Conservation (phyloP, 2,113 vertebrate species). For the Lota lota region DNA sequence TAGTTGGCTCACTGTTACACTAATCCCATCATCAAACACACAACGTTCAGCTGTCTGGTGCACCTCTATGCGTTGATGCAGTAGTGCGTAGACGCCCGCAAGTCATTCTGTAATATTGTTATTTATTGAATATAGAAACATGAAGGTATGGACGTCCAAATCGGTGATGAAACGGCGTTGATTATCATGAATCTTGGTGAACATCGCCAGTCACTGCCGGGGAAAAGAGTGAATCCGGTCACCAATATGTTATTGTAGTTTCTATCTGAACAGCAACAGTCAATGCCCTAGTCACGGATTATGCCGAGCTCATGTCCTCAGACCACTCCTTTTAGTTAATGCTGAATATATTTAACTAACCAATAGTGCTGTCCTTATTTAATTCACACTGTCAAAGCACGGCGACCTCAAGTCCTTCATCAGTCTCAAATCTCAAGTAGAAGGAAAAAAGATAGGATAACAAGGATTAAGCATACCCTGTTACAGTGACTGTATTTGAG, state of each 20-base stretch:
- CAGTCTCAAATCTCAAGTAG: constrained; percentile 45
- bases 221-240: not conserved
- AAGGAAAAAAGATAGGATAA: constrained; percentile 55
- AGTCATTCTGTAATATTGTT: not conserved
- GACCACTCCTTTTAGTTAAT: constrained; percentile 31
- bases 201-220: not conserved
- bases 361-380: constrained; percentile 35
- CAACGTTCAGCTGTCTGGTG: no score
- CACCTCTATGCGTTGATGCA: no score
- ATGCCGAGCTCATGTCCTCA: constrained; percentile 35
- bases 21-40: no score
- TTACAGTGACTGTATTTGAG: constrained; percentile 61
- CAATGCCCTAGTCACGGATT: constrained; percentile 37
- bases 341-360: constrained; percentile 54
- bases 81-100: not conserved
- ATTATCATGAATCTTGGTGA: not conserved
- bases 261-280: not conserved
- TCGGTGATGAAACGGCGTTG: not conserved
- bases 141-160: no score
- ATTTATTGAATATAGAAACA: no score
- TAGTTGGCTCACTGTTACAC: no score
- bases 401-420: constrained; percentile 43
- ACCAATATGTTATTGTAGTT: constrained; percentile 17
- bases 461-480: constrained; percentile 55
- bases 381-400: constrained; percentile 48